Evolutionary conservation across 1,140 invertebrate species (phyloP).

Genomic region (Dryas iulia): DNA sequence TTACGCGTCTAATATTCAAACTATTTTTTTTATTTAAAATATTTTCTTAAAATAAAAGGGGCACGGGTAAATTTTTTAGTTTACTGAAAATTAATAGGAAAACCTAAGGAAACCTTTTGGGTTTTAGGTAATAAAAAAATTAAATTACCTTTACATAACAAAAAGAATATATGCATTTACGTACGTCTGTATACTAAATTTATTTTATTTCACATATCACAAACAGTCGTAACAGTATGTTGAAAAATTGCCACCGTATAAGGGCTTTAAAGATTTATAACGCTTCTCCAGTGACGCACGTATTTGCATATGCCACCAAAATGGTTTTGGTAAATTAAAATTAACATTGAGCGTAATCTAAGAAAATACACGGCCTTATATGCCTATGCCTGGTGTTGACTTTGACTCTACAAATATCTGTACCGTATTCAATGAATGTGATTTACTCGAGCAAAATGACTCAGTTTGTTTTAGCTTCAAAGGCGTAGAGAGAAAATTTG

Average conservation of each 20-base stretch:
- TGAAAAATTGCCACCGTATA: background rate
- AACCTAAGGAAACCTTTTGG: background rate
- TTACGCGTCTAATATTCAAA: too few species aligned
- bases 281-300: background rate
- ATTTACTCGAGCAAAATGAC: background rate
- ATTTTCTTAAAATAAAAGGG: too few species aligned
- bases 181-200: too few species aligned
- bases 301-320: background rate
- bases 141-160: too few species aligned
- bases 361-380: background rate
- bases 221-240: background rate
- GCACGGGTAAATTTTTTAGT: too few species aligned
- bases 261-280: background rate
- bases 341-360: background rate
- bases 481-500: background rate
- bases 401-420: slow-evolving; percentile 1
- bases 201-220: background rate
- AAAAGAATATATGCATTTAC: too few species aligned
- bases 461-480: background rate
- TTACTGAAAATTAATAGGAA: too few species aligned
- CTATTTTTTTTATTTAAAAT: too few species aligned
- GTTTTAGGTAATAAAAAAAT: too few species aligned
- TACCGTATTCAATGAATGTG: background rate
- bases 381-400: background rate
- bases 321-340: background rate